Evolutionary conservation across 2,888 invertebrate species (phyloP).

Genomic region (Apamea monoglypha): DNA sequence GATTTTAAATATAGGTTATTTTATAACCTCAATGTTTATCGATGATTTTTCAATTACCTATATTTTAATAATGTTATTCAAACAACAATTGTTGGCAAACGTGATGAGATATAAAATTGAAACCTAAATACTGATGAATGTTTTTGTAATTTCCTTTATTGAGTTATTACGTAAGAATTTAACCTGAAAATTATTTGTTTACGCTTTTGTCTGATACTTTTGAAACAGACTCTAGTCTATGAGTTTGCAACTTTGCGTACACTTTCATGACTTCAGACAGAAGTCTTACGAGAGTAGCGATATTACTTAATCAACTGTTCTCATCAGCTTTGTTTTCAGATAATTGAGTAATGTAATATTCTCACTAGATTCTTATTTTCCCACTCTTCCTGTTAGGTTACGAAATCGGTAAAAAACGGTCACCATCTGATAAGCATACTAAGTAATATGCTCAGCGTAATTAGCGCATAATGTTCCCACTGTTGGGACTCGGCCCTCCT

Average conservation of each 20-base stretch:
- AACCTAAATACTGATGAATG: not conserved
- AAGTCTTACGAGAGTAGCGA: conserved; percentile 12
- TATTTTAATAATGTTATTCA: not conserved
- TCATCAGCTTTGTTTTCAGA: not conserved
- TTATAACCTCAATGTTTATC: not conserved
- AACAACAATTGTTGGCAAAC: not conserved
- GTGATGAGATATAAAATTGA: not conserved
- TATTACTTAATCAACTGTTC: conserved; percentile 20
- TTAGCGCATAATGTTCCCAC: no score
- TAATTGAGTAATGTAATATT: not conserved
- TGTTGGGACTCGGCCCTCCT: no score
- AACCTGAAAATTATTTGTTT: not conserved
- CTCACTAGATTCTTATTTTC: no score
- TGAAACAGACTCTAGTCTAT: not conserved
- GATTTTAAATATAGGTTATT: not conserved
- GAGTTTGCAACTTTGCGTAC: not conserved
- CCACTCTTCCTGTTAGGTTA: not conserved
- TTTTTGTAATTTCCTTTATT: not conserved
- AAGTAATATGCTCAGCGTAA: no score
- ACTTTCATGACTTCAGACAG: conserved; percentile 31
- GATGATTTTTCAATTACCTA: not conserved
- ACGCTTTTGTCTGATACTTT: no score
- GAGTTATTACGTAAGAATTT: no score
- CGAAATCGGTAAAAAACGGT: not conserved
- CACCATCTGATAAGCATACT: not conserved